Evolutionary conservation across 2,797 vertebrate genomes (phyloP), one percentile per base, ranked within the genome.

Genomic region (Sphenopsis melanotis): DNA sequence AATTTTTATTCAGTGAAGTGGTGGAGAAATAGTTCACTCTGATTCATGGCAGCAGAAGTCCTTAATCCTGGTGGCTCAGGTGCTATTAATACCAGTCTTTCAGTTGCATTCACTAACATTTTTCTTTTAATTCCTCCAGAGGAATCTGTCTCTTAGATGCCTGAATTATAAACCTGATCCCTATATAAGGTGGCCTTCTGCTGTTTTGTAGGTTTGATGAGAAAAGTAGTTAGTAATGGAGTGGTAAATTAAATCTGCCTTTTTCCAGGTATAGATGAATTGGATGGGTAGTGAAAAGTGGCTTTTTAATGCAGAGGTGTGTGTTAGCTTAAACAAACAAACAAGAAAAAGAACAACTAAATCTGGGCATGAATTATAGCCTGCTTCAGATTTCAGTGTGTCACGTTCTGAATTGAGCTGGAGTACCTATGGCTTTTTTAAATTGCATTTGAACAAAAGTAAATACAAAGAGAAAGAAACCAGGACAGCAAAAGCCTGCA

Each of bases 381-480:
- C 88, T 66, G 74, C 85, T 74, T 94, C 85, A 93, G 70, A 90
- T 96, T 95, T 97, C 95, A 90, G 77, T 30, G 63, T 96, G 95
- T 96, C 93, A 95, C 9, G 0, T 90, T 95, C 77, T 95, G 94
- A 94, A 96, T 68, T 89, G 87, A 97, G 66, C 95, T 85, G 74
- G 57, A 89, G 91, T 91, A 96, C 91, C 95, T 92, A 91, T 83
- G 91, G 74, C 87, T 96, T 95, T 97, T 95, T 96, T 26, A 74
- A 96, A 96, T 90, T 93, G 93, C 90, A 68, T 90, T 97, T 96
- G 94, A 97, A 96, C 93, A 96, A 94, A 94, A 94, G 95, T 94
- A 96, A 97, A 96, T 96, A 97, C 89, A 96, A 93, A 96, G 93
- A 96, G 96, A 97, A 94, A 96, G 96, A 97, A 97, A 97, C 95